These are phyloP conservation scores for Dusona sp. DNA, from an alignment of 2,888 invertebrate species.

Conservation along the genomic window DNA sequence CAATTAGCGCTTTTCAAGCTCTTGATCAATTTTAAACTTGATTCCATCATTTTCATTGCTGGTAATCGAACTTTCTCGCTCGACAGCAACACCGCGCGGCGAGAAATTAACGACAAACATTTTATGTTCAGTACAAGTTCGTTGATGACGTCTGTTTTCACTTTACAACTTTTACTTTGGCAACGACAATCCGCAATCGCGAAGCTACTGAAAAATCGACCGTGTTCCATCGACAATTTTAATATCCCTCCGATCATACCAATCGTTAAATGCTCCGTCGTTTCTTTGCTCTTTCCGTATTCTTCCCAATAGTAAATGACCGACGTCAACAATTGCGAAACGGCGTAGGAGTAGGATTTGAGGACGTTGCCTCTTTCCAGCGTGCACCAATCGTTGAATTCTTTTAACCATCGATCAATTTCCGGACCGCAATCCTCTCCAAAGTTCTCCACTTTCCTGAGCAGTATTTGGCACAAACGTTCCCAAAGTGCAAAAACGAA, in stretches of 20 bases:
- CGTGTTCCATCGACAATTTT: conserved; percentile 37
- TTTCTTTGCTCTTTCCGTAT: background rate
- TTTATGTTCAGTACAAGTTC: conserved; percentile 40
- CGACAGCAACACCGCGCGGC: background rate
- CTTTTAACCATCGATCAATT: background rate
- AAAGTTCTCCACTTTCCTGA: conserved; percentile 40
- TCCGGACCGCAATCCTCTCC: background rate
- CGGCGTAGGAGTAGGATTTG: conserved; percentile 48
- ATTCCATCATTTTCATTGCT: background rate
- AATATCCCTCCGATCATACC: conserved; percentile 35
- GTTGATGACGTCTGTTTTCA: conserved; percentile 36
- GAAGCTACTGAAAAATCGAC: conserved; percentile 18
- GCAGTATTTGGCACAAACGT: conserved; percentile 46
- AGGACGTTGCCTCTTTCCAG: conserved; percentile 14
- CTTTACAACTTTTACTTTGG: background rate
- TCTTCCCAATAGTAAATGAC: conserved; percentile 55
- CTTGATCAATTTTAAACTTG: background rate
- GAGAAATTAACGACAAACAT: conserved; percentile 25
- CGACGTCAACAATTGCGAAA: conserved; percentile 26
- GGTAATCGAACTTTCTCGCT: background rate
- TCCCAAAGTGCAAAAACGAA: conserved; percentile 48
- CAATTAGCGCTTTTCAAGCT: conserved; percentile 3
- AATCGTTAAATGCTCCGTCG: background rate
- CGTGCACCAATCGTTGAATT: background rate
- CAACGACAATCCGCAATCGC: conserved; percentile 49